Percentiles rank a stretch among this genome's conserved stretches.
Evolutionary conservation across 2,113 vertebrate species (phyloP).

Genomic region (Corydoras sp.): DNA sequence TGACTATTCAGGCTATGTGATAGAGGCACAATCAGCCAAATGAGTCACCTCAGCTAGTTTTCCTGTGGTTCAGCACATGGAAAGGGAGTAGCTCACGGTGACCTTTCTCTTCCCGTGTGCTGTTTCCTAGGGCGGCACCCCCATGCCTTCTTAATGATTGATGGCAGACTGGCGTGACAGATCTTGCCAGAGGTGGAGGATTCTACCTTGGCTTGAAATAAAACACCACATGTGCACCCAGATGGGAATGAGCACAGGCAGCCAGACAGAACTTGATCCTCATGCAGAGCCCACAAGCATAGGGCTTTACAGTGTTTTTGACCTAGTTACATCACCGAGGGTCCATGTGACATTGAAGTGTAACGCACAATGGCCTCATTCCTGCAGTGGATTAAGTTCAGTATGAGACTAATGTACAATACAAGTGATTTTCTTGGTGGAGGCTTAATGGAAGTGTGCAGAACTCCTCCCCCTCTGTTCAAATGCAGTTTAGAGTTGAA

Average conservation of each 20-base stretch:
- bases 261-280: conserved; percentile 28
- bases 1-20: conserved; percentile 23
- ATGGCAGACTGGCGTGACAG: conserved; percentile 7
- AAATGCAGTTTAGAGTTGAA: neutral
- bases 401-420: conserved; percentile 12
- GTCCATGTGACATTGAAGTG: neutral
- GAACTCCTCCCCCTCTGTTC: conserved; percentile 8
- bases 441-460: neutral
- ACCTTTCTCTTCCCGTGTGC: conserved; percentile 32
- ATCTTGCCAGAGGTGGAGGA: conserved; percentile 22
- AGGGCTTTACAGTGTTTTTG: conserved; percentile 17
- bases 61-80: conserved; percentile 34
- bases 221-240: conserved; percentile 17
- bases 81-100: conserved; percentile 23
- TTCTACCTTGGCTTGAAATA: conserved; percentile 31
- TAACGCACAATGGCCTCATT: conserved; percentile 1
- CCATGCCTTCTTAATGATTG: conserved; percentile 25
- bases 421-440: neutral
- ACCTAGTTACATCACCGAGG: conserved; percentile 35
- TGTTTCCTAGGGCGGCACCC: conserved; percentile 8
- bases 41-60: conserved; percentile 41
- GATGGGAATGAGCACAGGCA: conserved; percentile 25
- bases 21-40: conserved; percentile 22
- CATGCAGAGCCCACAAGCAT: neutral
- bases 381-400: conserved; percentile 3